Evolutionary conservation across 2,113 vertebrate species (phyloP), one percentile per base, ranked within the genome.

Genomic region (Butorides virescens): DNA sequence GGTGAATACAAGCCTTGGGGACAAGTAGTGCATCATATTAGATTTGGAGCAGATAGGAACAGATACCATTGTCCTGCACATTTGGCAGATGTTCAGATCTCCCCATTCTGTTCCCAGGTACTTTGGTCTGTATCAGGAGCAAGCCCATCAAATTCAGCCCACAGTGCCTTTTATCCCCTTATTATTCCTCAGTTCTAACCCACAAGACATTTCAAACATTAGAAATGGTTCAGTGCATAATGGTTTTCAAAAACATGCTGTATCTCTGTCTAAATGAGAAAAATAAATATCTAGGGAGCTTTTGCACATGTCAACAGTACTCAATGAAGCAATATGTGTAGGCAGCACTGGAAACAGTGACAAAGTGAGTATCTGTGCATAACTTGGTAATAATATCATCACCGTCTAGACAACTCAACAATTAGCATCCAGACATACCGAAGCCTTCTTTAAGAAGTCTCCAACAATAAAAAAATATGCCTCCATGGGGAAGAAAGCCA

Each of bases 351-450:
- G 98, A 98, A 98, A 98, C 95, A 97, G 97, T 97, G 98, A 98
- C 97, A 97, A 92, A 96, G 96, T 39, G 96, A 96, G 98, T 97
- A 98, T 98, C 97, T 97, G 97, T 52, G 96, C 98, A 98, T 98
- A 98, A 96, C 98, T 98, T 53, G 98, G 98, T 96, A 98, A 98
- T 98, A 98, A 97, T 97, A 97, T 98, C 98, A 98, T 98, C 98
- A 95, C 97, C 56, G 98, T 98, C 98, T 98, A 98, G 98, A 98
- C 98, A 97, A 87, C 95, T 92, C 97, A 98, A 98, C 98, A 98
- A 97, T 98, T 98, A 98, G 96, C 96, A 98, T 97, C 97, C 98
- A 98, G 98, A 98, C 98, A 98, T 96, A 94, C 97, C 91, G 88
- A 91, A 97, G 98, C 92, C 97, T 97, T 96, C 97, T 97, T 97